Conservation (phyloP, 2,113 vertebrate species). For the Procapra przewalskii region DNA sequence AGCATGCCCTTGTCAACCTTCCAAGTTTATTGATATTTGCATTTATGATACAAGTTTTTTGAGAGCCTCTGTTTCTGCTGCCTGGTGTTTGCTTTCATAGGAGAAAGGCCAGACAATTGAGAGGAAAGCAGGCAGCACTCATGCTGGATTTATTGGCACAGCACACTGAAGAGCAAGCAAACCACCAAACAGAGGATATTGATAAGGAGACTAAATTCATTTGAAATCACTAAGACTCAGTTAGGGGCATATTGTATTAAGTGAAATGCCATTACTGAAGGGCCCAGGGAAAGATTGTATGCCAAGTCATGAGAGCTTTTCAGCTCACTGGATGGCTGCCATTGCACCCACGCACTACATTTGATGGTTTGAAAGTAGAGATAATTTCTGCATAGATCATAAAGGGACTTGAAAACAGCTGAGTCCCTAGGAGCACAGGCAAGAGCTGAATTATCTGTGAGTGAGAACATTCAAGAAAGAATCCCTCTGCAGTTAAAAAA, state of each 20-base stretch:
- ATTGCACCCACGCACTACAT: slow-evolving; percentile 20
- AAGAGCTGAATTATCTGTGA: slow-evolving; percentile 29
- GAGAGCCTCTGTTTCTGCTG: slow-evolving; percentile 34
- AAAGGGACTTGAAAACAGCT: slow-evolving; percentile 71
- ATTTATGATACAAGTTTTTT: slow-evolving; percentile 59
- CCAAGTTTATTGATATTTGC: slow-evolving; percentile 64
- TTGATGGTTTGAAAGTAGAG: slow-evolving; percentile 59
- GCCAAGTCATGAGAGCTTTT: slow-evolving; percentile 72
- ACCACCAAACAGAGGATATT: slow-evolving; percentile 59
- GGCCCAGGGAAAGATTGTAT: slow-evolving; percentile 46
- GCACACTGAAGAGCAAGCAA: slow-evolving; percentile 50
- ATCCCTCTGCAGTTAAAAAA: neutral
- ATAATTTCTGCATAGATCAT: slow-evolving; percentile 72
- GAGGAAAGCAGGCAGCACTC: slow-evolving; percentile 45
- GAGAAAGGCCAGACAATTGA: slow-evolving; percentile 38
- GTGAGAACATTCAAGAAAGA: slow-evolving; percentile 17
- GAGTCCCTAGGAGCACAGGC: slow-evolving; percentile 50
- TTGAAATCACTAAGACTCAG: slow-evolving; percentile 72
- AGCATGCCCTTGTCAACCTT: slow-evolving; percentile 43
- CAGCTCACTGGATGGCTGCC: slow-evolving; percentile 57
- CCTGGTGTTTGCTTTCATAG: slow-evolving; percentile 54
- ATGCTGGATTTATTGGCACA: slow-evolving; percentile 65
- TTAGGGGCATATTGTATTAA: slow-evolving; percentile 60
- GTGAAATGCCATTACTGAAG: slow-evolving; percentile 68
- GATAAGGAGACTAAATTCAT: slow-evolving; percentile 55